These are phyloP conservation scores for Homarus gammarus DNA, from an alignment of 2,888 invertebrate species.

Conservation along the genomic window DNA sequence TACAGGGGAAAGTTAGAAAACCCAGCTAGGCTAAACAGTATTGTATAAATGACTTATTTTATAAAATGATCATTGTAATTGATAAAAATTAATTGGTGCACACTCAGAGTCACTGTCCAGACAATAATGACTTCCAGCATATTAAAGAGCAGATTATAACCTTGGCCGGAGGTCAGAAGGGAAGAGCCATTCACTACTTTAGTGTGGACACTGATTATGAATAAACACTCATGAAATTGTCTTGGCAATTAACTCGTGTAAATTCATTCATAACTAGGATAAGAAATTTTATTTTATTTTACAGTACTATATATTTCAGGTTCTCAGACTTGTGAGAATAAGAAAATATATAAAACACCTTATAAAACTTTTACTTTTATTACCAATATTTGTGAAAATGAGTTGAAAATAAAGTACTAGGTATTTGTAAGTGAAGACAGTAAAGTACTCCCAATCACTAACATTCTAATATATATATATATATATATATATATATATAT, in stretches of 20 bases:
- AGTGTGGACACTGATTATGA: not conserved
- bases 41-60: slow-evolving; percentile 2
- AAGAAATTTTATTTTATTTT: not conserved
- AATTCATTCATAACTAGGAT: not conserved
- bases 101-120: not conserved
- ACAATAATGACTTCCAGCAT: too few relatives aligned
- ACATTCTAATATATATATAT: slow-evolving; percentile 42
- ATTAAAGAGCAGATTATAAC: too few relatives aligned
- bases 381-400: too few relatives aligned
- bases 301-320: not conserved
- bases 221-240: not conserved
- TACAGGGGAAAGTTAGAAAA: not conserved
- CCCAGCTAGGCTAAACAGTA: not conserved
- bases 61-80: not conserved
- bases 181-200: too few relatives aligned
- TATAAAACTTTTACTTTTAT: too few relatives aligned
- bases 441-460: too few relatives aligned
- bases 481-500: slow-evolving; percentile 46
- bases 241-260: not conserved
- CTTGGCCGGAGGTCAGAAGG: too few relatives aligned
- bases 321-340: not conserved
- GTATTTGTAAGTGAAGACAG: too few relatives aligned
- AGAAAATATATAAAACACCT: not conserved
- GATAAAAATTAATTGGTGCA: not conserved
- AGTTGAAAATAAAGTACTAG: too few relatives aligned